phyloP scores from a whole-genome alignment of 2,888 invertebrate species.

The Hemistola chrysoprasaria region DNA sequence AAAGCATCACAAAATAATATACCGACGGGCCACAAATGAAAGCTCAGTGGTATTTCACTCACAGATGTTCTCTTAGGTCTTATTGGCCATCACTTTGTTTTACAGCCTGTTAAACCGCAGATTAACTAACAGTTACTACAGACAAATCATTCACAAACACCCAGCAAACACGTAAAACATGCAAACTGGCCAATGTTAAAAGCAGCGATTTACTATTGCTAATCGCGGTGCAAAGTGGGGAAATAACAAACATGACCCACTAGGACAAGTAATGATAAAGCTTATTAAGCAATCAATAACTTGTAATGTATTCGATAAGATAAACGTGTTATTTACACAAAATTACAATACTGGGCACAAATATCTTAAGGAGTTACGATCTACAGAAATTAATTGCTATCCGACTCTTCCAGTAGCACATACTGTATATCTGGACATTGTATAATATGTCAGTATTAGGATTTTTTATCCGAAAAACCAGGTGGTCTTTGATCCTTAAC shows the following conservation, averaged over 20 bases:
- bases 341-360: slow-evolving; percentile 1
- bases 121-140: slow-evolving; percentile 1
- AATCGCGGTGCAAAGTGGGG: slow-evolving; percentile 2
- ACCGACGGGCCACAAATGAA: no score
- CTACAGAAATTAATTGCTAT: no score
- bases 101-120: slow-evolving; percentile 38
- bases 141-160: slow-evolving; percentile 8
- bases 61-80: slow-evolving; percentile 3
- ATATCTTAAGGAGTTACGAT: no score
- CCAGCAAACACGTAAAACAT: slow-evolving; percentile 36
- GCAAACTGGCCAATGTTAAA: slow-evolving; percentile 25
- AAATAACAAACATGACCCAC: slow-evolving; percentile 17
- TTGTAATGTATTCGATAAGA: slow-evolving; percentile 21
- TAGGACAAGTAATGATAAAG: slow-evolving; percentile 22
- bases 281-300: slow-evolving; percentile 28
- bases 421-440: no score
- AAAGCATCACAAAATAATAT: no score
- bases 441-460: no score
- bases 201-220: no score
- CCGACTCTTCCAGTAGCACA: no score
- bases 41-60: no score
- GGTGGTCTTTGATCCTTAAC: background rate
- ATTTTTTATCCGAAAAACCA: background rate
- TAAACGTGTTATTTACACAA: slow-evolving; percentile 8
- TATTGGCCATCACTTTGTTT: slow-evolving; percentile 42